Conservation (phyloP, 2,113 vertebrate genomes). For the Mus spicilegus region DNA sequence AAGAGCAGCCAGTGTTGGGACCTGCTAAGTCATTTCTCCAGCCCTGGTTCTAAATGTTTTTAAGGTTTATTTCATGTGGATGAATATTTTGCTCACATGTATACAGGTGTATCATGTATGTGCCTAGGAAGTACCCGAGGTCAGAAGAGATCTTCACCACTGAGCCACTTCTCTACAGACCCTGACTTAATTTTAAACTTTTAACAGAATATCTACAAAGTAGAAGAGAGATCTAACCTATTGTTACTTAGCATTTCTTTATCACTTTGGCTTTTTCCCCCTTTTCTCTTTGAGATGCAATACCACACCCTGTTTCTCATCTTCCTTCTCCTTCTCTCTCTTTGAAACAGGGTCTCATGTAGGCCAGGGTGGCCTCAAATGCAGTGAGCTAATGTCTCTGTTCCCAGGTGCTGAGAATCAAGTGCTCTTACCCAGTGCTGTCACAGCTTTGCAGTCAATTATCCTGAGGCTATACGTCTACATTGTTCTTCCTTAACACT, state of each 20-base stretch:
- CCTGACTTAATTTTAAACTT: not conserved
- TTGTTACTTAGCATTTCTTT: constrained; percentile 9
- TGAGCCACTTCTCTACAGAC: not conserved
- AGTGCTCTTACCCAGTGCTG: no score
- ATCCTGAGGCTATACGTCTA: not conserved
- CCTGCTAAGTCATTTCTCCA: not conserved
- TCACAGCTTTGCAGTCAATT: constrained; percentile 15
- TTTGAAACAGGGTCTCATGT: not conserved
- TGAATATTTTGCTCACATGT: not conserved
- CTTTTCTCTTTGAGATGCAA: not conserved
- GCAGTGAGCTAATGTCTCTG: not conserved
- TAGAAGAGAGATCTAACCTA: not conserved
- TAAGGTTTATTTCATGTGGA: not conserved
- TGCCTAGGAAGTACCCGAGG: not conserved
- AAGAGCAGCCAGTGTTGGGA: not conserved
- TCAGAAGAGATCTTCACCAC: not conserved
- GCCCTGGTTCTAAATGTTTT: no score
- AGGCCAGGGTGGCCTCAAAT: not conserved
- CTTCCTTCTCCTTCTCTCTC: not conserved
- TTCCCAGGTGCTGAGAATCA: not conserved
- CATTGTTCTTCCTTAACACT: constrained; percentile 10
- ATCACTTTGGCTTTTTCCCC: not conserved
- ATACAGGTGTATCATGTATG: no score
- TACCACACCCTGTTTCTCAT: not conserved
- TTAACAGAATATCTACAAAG: constrained; percentile 10